phyloP scores from a whole-genome alignment of 2,797 vertebrate genomes.

The Sebastes matsubarae region DNA sequence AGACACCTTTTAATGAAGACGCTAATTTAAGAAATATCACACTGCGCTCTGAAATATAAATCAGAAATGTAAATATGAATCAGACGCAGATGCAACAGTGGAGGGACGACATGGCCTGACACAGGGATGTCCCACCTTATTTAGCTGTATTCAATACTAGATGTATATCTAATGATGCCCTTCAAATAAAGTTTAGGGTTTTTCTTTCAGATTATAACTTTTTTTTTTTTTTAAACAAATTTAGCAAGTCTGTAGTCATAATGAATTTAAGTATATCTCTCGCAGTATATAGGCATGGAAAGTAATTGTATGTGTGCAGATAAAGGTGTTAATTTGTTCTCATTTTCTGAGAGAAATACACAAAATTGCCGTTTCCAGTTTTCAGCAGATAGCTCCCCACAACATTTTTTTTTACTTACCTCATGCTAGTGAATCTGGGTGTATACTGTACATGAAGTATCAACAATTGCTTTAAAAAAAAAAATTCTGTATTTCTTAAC shows the following conservation, averaged over 20 bases:
- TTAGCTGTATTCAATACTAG: constrained; percentile 7
- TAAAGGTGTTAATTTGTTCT: neutral
- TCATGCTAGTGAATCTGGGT: neutral
- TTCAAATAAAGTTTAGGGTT: neutral
- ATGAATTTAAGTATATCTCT: neutral
- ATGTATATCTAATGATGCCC: neutral
- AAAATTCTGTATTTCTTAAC: constrained; percentile 7
- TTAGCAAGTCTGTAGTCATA: neutral
- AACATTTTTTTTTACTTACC: neutral
- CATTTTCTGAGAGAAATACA: neutral
- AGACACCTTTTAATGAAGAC: constrained; percentile 79
- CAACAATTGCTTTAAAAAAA: constrained; percentile 5
- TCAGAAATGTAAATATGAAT: constrained; percentile 60
- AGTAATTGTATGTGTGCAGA: neutral
- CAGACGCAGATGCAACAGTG: constrained; percentile 22
- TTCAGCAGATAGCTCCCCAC: neutral
- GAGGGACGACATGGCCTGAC: constrained; percentile 17
- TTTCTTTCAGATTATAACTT: neutral
- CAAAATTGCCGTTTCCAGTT: neutral
- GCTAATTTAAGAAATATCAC: constrained; percentile 77
- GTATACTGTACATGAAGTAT: neutral
- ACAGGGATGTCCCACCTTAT: constrained; percentile 8
- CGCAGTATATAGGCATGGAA: neutral
- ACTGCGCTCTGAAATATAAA: constrained; percentile 62
- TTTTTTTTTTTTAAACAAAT: neutral